Evolutionary conservation across 2,797 vertebrate species (phyloP).

Genomic region (Crocidura indochinensis): DNA sequence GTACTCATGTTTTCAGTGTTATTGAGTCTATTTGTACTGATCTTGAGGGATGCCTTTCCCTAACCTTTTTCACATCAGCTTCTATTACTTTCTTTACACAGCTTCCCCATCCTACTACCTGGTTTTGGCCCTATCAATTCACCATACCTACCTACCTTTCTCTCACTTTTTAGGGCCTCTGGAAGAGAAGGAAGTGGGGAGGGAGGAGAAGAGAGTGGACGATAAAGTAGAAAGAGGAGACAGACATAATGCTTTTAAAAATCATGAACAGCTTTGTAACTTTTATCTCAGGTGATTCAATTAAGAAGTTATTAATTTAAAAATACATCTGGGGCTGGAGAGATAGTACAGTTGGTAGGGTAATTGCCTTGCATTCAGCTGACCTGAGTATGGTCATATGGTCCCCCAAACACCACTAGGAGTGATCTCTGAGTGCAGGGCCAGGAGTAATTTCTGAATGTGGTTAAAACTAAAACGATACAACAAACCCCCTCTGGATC

Average conservation of each 20-base stretch:
- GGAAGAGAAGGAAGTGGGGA: conserved; percentile 37
- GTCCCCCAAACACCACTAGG: too few species aligned
- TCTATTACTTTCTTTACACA: too few species aligned
- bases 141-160: neutral
- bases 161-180: neutral
- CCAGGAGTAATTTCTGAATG: too few species aligned
- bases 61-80: neutral
- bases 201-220: neutral
- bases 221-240: conserved; percentile 14
- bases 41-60: neutral
- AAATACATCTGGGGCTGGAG: too few species aligned
- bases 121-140: neutral
- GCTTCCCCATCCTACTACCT: neutral
- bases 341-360: too few species aligned
- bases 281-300: too few species aligned
- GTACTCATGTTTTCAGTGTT: neutral
- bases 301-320: too few species aligned
- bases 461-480: too few species aligned
- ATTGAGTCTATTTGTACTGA: neutral
- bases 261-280: too few species aligned
- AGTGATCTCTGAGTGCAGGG: too few species aligned
- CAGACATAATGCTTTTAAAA: neutral
- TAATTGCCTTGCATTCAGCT: too few species aligned
- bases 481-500: neutral
- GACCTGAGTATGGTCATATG: too few species aligned